Base-by-base conservation (phyloP, 2,797 vertebrate species). In the Gymnothorax javanicus region DNA sequence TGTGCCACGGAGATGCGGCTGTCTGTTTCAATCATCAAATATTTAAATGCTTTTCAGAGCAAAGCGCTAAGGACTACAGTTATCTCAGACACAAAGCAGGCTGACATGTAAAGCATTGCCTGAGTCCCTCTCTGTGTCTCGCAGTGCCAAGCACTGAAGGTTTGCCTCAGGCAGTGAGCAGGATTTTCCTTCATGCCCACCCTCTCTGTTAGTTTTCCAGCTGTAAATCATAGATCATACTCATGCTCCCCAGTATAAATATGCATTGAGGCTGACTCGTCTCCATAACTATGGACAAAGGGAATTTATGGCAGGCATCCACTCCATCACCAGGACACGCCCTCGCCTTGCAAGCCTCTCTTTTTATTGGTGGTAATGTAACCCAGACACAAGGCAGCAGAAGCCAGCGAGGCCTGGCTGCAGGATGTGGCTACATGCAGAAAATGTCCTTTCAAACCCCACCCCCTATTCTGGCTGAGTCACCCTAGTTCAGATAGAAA, bases 191-290 rank as follows among this genome's bases (percentile, higher is more conserved):
- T 81, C 77, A 23, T 56, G 77, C 54, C 77, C 52, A 54, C 77
- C 77, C 73, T 77, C 73, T 77, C 73, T 50, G 52, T 54, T 81
- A 81, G 77, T 81, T 81, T 81, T 81, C 77, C 77, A 81, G 17
- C 52, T 56, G 50, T 56, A 81, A 81, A 81, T 81, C 77, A 54
- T 81, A 15, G 12, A 17, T 77, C 73, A 50, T 56, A n/a, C 77
- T 81, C 77, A 23, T n/a, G 17, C 52, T 81, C 77, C 20, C 50
- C 77, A 81, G 17, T 54, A 56, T 56, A 81, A 81, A 81, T 56
- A 81, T 20, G 77, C 77, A 1, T 81, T 56, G 50, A 81, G 77
- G 77, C 50, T 3, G 6, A 54, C 56, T 56, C 56, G 9, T 81
- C 77, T 81, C 77, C 50, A 56, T 77, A 50, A 43, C 73, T 52